Percentiles rank a stretch among this genome's conserved stretches.
Conservation (phyloP, 2,888 invertebrate species). For the Cheilosia grossa region DNA sequence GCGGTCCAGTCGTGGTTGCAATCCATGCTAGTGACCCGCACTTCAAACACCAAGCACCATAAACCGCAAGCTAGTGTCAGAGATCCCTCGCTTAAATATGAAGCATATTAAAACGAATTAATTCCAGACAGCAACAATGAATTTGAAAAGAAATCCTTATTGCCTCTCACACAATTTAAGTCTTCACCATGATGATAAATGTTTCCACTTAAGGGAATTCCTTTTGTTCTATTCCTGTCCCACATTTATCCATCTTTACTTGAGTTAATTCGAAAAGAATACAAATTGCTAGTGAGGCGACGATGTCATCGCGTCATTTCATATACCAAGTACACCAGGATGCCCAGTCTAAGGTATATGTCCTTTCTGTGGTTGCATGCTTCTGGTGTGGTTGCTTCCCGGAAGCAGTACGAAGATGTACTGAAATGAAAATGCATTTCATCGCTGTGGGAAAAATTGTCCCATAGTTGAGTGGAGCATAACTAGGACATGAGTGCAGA, state of each 20-base stretch:
- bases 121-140: slow-evolving; percentile 7
- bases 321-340: background rate
- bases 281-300: slow-evolving; percentile 65
- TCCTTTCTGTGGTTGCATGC: slow-evolving; percentile 10
- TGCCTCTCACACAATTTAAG: background rate
- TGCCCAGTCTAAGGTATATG: slow-evolving; percentile 23
- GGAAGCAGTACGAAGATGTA: slow-evolving; percentile 50
- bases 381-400: slow-evolving; percentile 26
- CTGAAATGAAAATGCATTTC: slow-evolving; percentile 70
- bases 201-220: slow-evolving; percentile 43
- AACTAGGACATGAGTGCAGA: slow-evolving; percentile 12
- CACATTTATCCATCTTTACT: slow-evolving; percentile 64
- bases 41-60: background rate
- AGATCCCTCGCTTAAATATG: background rate
- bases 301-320: slow-evolving; percentile 14
- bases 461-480: slow-evolving; percentile 47
- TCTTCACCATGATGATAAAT: slow-evolving; percentile 38
- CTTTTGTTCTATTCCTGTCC: slow-evolving; percentile 45
- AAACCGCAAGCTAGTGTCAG: background rate
- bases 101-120: slow-evolving; percentile 16
- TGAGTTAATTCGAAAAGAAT: slow-evolving; percentile 68
- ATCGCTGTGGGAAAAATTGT: slow-evolving; percentile 68
- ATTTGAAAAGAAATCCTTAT: slow-evolving; percentile 16
- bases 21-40: background rate
- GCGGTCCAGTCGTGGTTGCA: slow-evolving; percentile 20